Evolutionary conservation across 2,888 invertebrate genomes (phyloP).

Genomic region (Nyleta sp.): DNA sequence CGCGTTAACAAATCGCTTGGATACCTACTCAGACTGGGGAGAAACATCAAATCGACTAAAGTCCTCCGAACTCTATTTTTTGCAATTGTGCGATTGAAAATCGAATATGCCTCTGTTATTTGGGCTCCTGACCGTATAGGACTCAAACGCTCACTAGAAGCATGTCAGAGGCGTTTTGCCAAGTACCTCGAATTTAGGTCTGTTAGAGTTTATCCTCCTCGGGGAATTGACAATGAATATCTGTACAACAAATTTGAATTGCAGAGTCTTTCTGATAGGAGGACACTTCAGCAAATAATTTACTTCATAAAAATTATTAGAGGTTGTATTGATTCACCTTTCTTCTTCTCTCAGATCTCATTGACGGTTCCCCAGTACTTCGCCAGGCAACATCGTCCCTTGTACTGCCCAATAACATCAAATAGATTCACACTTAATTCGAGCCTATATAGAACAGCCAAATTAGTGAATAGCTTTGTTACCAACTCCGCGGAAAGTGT

Average conservation of each 20-base stretch:
- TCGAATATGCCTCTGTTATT: not conserved
- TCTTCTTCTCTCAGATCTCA: no score
- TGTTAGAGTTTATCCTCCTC: no score
- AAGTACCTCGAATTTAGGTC: no score
- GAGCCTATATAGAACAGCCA: no score
- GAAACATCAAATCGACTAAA: not conserved
- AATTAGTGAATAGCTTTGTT: no score
- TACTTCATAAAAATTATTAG: not conserved
- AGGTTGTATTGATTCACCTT: not conserved
- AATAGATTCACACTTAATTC: no score
- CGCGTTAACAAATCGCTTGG: conserved; percentile 1
- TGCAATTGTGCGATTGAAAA: not conserved
- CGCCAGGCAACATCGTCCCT: no score
- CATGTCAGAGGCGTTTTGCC: not conserved
- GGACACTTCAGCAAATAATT: not conserved
- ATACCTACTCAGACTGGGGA: not conserved
- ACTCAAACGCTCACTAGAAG: not conserved
- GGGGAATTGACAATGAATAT: not conserved
- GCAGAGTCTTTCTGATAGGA: no score
- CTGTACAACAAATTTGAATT: not conserved
- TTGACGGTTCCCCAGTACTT: no score
- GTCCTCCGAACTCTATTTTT: not conserved
- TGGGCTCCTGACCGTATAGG: not conserved
- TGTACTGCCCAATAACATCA: no score
- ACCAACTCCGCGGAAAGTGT: no score